Conservation (phyloP, 1,140 invertebrate genomes). For the Zaprionus ghesquierei region DNA sequence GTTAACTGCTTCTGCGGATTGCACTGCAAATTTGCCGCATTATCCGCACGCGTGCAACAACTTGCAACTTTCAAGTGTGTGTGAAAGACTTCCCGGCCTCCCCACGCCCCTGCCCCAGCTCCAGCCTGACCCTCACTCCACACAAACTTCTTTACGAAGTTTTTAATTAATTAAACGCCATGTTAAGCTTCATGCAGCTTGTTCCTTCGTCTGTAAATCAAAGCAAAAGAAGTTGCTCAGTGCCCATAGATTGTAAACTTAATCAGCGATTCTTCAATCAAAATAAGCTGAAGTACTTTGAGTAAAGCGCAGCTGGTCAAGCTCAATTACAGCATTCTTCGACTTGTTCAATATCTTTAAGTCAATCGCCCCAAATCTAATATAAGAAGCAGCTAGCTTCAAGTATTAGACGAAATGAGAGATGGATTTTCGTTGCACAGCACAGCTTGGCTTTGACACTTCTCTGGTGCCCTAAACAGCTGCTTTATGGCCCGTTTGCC, state of each 20-base stretch:
- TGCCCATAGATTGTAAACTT: slow-evolving; percentile 1
- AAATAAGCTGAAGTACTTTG: not conserved
- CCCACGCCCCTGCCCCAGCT: not conserved
- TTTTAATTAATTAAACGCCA: slow-evolving; percentile 68
- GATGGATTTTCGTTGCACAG: slow-evolving; percentile 8
- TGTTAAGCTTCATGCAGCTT: not conserved
- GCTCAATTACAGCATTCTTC: not conserved
- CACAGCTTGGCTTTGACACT: too few relatives aligned
- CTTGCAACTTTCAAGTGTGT: slow-evolving; percentile 24
- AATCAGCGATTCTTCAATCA: not conserved
- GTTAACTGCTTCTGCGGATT: slow-evolving; percentile 40
- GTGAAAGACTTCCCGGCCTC: not conserved
- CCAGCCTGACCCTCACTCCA: not conserved
- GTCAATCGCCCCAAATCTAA: not conserved
- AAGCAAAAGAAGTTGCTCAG: slow-evolving; percentile 17
- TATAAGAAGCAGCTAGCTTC: not conserved
- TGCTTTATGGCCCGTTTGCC: slow-evolving; percentile 50
- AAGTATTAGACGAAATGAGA: not conserved
- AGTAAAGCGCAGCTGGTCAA: not conserved
- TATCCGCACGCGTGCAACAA: slow-evolving; percentile 29
- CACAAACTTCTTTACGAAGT: slow-evolving; percentile 43
- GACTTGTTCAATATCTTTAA: not conserved
- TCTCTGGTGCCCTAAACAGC: slow-evolving; percentile 32
- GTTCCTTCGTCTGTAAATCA: slow-evolving; percentile 10
- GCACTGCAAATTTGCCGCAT: slow-evolving; percentile 22